Percentiles rank a stretch among this genome's conserved stretches.
These are phyloP conservation scores for Matsumurasca onukii DNA, from an alignment of 1,140 invertebrate species.

Conservation along the genomic window DNA sequence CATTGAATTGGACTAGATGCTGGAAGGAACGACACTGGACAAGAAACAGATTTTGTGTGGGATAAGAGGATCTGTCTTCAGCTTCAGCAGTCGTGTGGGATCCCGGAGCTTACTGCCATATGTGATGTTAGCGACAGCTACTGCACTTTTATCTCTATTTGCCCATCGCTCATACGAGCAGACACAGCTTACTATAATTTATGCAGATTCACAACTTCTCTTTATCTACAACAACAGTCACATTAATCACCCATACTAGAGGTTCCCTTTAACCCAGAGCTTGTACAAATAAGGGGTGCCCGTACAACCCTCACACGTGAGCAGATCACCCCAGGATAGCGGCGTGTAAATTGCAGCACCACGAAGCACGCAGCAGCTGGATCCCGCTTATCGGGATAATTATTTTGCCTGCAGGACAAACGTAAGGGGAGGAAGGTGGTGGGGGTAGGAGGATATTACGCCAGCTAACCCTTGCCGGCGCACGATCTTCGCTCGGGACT, in stretches of 20 bases:
- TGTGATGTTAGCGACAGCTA: background rate
- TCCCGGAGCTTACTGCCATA: background rate
- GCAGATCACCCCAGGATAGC: background rate
- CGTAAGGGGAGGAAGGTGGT: background rate
- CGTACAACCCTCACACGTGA: background rate
- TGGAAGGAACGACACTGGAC: too few relatives aligned
- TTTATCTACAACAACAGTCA: conserved; percentile 20
- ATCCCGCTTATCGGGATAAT: conserved; percentile 18
- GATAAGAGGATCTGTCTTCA: too few relatives aligned
- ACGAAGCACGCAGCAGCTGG: conserved; percentile 16
- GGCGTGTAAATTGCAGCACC: conserved; percentile 18
- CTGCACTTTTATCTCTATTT: conserved; percentile 19
- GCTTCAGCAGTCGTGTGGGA: too few relatives aligned
- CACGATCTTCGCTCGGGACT: background rate
- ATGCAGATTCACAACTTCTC: conserved; percentile 19
- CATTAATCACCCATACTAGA: conserved; percentile 7
- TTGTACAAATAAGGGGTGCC: conserved; percentile 17
- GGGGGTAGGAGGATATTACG: background rate
- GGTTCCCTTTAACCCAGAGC: background rate
- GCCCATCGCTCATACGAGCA: background rate
- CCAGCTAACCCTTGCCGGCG: background rate
- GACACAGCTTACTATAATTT: conserved; percentile 19
- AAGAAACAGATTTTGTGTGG: too few relatives aligned
- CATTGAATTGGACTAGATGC: too few relatives aligned
- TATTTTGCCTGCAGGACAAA: conserved; percentile 23